phyloP scores from a whole-genome alignment of 2,888 invertebrate species.

The Carabus problematicus region DNA sequence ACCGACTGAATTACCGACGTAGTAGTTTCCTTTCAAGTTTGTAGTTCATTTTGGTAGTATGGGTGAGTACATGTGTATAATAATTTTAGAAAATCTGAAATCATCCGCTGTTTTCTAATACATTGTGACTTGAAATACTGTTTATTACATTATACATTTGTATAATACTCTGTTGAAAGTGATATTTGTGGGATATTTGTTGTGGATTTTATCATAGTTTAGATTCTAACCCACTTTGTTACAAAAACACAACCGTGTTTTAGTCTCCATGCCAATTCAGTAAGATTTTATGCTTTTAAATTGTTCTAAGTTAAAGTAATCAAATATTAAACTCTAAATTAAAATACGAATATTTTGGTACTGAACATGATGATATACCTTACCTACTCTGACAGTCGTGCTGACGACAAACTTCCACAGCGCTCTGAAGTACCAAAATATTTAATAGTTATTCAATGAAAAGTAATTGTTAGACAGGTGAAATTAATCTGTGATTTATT shows the following conservation, averaged over 20 bases:
- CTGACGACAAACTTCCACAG: slow-evolving; percentile 58
- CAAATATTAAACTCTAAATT: slow-evolving; percentile 31
- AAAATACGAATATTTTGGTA: slow-evolving; percentile 21
- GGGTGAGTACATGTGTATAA: slow-evolving; percentile 66
- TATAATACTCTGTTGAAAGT: slow-evolving; percentile 16
- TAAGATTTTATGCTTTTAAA: slow-evolving; percentile 27
- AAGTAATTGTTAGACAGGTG: slow-evolving; percentile 47
- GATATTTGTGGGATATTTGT: slow-evolving; percentile 34
- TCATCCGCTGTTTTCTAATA: slow-evolving; percentile 49
- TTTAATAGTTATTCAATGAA: neutral
- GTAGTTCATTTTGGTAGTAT: slow-evolving; percentile 70
- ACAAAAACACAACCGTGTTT: slow-evolving; percentile 9
- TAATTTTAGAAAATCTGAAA: slow-evolving; percentile 51
- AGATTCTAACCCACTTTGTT: slow-evolving; percentile 27
- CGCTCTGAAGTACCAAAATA: slow-evolving; percentile 54
- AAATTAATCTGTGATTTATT: slow-evolving; percentile 50
- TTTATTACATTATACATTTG: slow-evolving; percentile 15
- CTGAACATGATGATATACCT: slow-evolving; percentile 51
- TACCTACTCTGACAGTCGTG: slow-evolving; percentile 56
- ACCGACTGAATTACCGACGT: slow-evolving; percentile 32
- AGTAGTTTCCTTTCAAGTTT: slow-evolving; percentile 59
- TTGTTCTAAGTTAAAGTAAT: slow-evolving; percentile 5
- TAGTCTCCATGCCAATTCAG: neutral
- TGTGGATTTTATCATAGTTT: slow-evolving; percentile 19
- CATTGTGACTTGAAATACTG: slow-evolving; percentile 35